Conservation (phyloP, 2,888 invertebrate species). For the Pandemis cinnamomeana region DNA sequence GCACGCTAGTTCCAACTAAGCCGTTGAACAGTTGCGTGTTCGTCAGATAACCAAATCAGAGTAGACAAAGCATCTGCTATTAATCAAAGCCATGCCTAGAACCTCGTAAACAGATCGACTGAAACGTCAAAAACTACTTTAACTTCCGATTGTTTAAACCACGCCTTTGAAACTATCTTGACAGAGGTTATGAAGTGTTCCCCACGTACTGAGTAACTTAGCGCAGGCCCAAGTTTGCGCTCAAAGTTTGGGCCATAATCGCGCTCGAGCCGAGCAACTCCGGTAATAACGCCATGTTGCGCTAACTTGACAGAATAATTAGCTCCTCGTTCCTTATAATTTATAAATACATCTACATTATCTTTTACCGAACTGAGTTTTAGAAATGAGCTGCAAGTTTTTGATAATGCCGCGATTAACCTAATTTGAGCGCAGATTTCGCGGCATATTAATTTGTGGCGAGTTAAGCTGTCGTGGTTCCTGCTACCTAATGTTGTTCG, state of each 20-base stretch:
- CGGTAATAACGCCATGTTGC: slow-evolving; percentile 55
- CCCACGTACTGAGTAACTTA: slow-evolving; percentile 48
- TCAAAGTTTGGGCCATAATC: slow-evolving; percentile 59
- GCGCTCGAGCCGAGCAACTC: slow-evolving; percentile 51
- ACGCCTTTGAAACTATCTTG: slow-evolving; percentile 35
- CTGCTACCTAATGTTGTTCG: neutral
- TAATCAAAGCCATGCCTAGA: slow-evolving; percentile 13
- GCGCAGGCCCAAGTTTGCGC: slow-evolving; percentile 47
- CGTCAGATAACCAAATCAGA: slow-evolving; percentile 8
- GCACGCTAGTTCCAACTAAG: too few relatives aligned
- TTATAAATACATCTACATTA: slow-evolving; percentile 53
- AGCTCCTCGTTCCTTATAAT: slow-evolving; percentile 48
- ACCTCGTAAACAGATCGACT: slow-evolving; percentile 16
- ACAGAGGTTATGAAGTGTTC: slow-evolving; percentile 45
- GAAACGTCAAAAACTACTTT: slow-evolving; percentile 36
- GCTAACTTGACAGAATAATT: slow-evolving; percentile 68
- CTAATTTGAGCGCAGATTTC: slow-evolving; percentile 3
- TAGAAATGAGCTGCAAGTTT: slow-evolving; percentile 23
- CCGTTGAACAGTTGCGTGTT: slow-evolving; percentile 1
- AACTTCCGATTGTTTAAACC: slow-evolving; percentile 35
- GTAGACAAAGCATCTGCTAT: slow-evolving; percentile 14
- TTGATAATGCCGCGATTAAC: slow-evolving; percentile 14
- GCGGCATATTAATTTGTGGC: neutral
- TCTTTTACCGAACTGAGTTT: slow-evolving; percentile 33
- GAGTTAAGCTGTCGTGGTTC: neutral